These are phyloP conservation scores for Amphipoea oculea DNA, from an alignment of 2,888 invertebrate genomes.

Conservation along the genomic window DNA sequence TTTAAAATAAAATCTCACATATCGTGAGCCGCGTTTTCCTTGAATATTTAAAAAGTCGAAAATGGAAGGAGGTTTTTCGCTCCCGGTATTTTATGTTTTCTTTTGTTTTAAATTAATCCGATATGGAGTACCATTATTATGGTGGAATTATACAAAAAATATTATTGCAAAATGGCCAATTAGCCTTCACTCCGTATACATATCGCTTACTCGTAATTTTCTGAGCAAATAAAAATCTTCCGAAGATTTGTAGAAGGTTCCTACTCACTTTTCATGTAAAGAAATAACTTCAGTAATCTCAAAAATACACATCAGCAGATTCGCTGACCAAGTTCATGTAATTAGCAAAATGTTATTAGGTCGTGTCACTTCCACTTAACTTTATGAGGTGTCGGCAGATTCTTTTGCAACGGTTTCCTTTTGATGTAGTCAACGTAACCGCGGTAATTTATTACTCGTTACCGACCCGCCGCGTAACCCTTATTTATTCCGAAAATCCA, in stretches of 20 bases:
- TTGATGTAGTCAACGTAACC: constrained; percentile 76
- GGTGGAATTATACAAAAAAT: neutral
- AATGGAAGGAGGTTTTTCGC: constrained; percentile 10
- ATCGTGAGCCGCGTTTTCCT: constrained; percentile 31
- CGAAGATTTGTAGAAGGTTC: neutral
- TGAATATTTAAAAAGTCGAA: constrained; percentile 37
- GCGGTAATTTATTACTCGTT: constrained; percentile 78
- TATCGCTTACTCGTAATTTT: neutral
- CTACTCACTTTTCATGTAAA: neutral
- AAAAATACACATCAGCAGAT: constrained; percentile 49
- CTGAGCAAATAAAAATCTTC: too few species aligned
- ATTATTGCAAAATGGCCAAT: neutral
- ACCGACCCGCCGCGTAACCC: constrained; percentile 61
- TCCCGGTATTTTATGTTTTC: constrained; percentile 2
- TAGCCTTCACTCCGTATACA: neutral
- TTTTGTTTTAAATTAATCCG: neutral
- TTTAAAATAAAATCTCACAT: constrained; percentile 65
- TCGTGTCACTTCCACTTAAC: constrained; percentile 72
- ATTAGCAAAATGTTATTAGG: constrained; percentile 78
- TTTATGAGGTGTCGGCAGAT: constrained; percentile 72
- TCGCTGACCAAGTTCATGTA: constrained; percentile 69
- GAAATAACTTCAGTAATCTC: constrained; percentile 5
- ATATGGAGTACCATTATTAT: neutral
- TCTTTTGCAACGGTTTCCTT: constrained; percentile 70
- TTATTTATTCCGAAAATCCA: constrained; percentile 71